These are phyloP conservation scores for Tubiluchus corallicola DNA, from an alignment of 2,888 invertebrate species.

Conservation along the genomic window DNA sequence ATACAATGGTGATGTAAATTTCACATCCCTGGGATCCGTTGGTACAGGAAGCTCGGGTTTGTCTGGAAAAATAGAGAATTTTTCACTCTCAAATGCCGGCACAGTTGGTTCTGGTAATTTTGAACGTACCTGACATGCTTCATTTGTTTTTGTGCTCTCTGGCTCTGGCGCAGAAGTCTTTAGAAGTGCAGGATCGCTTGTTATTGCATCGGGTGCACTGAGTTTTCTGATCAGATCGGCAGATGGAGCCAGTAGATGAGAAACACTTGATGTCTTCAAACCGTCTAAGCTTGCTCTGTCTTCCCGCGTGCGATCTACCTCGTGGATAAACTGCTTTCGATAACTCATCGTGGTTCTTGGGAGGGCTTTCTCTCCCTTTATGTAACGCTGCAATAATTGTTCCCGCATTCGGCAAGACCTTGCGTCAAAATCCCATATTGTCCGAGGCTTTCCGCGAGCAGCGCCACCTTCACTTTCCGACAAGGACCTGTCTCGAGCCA, in stretches of 20 bases:
- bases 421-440: not conserved
- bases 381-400: not conserved
- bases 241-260: not conserved
- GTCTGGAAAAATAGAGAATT: not conserved
- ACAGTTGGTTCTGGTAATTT: not conserved
- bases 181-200: not conserved
- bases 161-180: not conserved
- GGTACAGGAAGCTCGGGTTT: not conserved
- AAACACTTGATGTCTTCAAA: not conserved
- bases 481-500: not conserved
- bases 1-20: conserved; percentile 1
- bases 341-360: not conserved
- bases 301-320: not conserved
- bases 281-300: too few relatives aligned
- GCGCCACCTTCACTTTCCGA: not conserved
- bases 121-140: not conserved
- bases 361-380: not conserved
- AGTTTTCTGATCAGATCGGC: not conserved
- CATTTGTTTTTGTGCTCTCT: not conserved
- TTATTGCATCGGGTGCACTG: not conserved
- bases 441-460: not conserved
- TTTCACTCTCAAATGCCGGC: not conserved
- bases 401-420: not conserved
- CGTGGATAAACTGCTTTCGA: not conserved
- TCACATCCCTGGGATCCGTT: not conserved